Percentiles rank a stretch among this genome's conserved stretches.
Evolutionary conservation across 2,888 invertebrate species (phyloP).

Genomic region (Tetragonisca angustula): DNA sequence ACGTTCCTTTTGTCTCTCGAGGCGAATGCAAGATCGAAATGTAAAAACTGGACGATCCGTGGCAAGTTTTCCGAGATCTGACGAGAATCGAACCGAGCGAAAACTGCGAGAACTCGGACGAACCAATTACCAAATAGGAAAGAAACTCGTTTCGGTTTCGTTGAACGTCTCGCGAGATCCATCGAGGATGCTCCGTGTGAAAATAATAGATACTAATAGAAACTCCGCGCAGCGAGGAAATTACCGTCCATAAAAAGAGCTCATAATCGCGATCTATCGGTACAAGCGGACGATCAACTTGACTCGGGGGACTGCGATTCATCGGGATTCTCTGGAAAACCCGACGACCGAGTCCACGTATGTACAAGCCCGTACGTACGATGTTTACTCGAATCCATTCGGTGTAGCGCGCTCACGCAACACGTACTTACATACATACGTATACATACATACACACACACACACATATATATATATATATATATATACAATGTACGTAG

Average conservation of each 20-base stretch:
- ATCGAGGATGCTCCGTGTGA: slow-evolving; percentile 3
- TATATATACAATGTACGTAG: not conserved
- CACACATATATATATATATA: not conserved
- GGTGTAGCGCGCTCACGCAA: slow-evolving; percentile 7
- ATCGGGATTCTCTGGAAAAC: slow-evolving; percentile 20
- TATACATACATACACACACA: not conserved
- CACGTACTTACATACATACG: not conserved
- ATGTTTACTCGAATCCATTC: slow-evolving; percentile 28
- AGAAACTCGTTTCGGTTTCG: not conserved
- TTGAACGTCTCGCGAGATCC: slow-evolving; percentile 29
- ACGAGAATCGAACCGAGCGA: not conserved
- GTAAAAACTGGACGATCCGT: no score
- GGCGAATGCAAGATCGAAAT: no score
- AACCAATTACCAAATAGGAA: slow-evolving; percentile 14
- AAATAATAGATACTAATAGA: slow-evolving; percentile 39
- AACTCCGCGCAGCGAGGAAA: slow-evolving; percentile 6
- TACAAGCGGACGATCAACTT: not conserved
- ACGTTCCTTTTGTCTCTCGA: no score
- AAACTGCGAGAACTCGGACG: not conserved
- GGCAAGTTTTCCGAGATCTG: no score
- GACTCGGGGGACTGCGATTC: slow-evolving; percentile 16
- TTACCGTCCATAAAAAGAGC: slow-evolving; percentile 29
- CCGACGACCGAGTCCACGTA: slow-evolving; percentile 10
- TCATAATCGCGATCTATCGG: slow-evolving; percentile 47
- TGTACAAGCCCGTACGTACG: slow-evolving; percentile 6